These are phyloP conservation scores for Hermodice carunculata DNA, from an alignment of 2,888 invertebrate species.

Conservation along the genomic window DNA sequence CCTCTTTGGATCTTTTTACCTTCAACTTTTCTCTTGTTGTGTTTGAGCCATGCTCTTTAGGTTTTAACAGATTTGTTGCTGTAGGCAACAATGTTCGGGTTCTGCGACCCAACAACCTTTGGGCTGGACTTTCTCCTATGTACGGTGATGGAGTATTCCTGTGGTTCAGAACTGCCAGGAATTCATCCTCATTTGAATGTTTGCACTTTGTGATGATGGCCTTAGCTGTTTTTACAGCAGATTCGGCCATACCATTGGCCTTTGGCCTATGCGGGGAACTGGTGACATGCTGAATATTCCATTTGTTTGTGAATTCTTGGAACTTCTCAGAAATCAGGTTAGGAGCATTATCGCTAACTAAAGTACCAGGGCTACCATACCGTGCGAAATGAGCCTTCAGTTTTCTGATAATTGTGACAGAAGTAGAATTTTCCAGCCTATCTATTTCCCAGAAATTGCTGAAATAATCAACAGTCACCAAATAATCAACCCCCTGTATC, in stretches of 20 bases:
- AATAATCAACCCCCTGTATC: slow-evolving; percentile 30
- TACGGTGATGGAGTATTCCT: no score
- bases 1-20: no score
- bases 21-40: no score
- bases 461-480: slow-evolving; percentile 40
- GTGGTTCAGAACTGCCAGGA: no score
- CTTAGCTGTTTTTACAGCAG: no score
- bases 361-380: slow-evolving; percentile 2
- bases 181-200: no score
- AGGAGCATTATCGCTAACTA: slow-evolving; percentile 12
- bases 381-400: slow-evolving; percentile 10
- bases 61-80: neutral
- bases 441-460: slow-evolving; percentile 40
- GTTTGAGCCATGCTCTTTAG: neutral
- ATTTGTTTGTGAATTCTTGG: slow-evolving; percentile 21
- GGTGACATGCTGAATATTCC: slow-evolving; percentile 8
- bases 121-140: no score
- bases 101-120: no score
- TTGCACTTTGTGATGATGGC: no score
- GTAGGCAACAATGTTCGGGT: neutral
- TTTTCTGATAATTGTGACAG: slow-evolving; percentile 28
- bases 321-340: slow-evolving; percentile 28
- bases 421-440: slow-evolving; percentile 22
- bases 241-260: neutral
- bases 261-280: neutral